Evolutionary conservation across 1,140 invertebrate species (phyloP).

Genomic region (Saccostrea glomerata): DNA sequence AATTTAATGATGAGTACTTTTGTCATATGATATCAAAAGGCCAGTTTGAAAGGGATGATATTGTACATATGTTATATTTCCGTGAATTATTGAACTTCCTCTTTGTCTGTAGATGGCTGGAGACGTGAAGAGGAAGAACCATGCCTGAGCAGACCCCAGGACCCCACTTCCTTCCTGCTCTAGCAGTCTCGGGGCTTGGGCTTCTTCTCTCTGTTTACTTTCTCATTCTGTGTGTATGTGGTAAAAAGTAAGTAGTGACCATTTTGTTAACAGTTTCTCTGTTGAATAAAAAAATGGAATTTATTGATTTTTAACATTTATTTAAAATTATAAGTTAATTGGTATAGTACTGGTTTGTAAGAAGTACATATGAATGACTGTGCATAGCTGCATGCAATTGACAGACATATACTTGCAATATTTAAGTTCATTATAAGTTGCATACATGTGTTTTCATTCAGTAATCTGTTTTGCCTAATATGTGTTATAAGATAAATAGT

Average conservation of each 20-base stretch:
- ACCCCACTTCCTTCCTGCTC: not conserved
- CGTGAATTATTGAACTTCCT: not conserved
- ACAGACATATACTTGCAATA: no score
- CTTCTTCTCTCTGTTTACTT: not conserved
- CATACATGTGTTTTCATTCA: no score
- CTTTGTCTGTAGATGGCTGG: not conserved
- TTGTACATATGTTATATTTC: not conserved
- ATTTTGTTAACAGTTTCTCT: not conserved
- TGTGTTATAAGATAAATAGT: no score
- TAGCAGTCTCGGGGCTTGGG: constrained; percentile 12
- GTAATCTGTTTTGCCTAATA: no score
- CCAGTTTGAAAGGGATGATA: not conserved
- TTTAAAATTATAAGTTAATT: not conserved
- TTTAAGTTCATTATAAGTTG: no score
- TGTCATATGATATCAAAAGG: not conserved
- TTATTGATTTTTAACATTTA: not conserved
- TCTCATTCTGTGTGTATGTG: not conserved
- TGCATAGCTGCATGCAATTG: no score
- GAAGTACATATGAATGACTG: no score
- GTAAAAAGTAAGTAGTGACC: not conserved
- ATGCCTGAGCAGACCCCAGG: not conserved
- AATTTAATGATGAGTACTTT: not conserved
- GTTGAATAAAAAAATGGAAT: not conserved
- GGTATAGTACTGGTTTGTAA: no score
- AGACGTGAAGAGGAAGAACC: not conserved